Evolutionary conservation across 2,888 invertebrate species (phyloP), one percentile per base, ranked within the genome.

Genomic region (Petrolisthes manimaculis): DNA sequence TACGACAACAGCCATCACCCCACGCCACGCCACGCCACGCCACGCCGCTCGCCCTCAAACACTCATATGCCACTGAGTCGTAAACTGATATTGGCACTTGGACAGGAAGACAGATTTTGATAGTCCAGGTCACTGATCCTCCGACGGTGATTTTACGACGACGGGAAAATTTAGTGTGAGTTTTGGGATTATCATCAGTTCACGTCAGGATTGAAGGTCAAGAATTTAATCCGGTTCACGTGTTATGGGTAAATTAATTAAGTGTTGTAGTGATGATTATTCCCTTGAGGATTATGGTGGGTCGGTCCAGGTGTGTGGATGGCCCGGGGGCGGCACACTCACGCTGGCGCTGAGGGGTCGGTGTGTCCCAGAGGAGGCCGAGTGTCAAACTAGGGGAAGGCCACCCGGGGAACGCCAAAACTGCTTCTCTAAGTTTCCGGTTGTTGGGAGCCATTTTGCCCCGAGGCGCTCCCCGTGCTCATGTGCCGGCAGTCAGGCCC

Each of bases 351-450:
- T 74, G 71, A 84, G 81, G 88, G 84, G 84, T 84, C 81, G 84
- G 81, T 88, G 88, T 88, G 88, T 88, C 88, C 88, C 88, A 81
- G 84, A 81, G 88, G 88, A 88, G 84, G 84, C 81, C 84, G 81
- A 77, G 84, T 88, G 88, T 88, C 88, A 88, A 88, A 88, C 88
- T 88, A 88, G 88, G 88, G 88, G 84, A 84, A 84, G 88, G 88
- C 80, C 88, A 84, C 88, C 88, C 84, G 75, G 88, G 88, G 88
- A 88, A 88, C 88, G 84, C 88, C 88, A 88, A 88, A 88, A 84
- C 88, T 88, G 84, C 88, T 88, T 88, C 88, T 84, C 88, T 84
- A 84, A 88, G 88, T 88, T 88, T 88, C 88, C 88, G 88, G 88
- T 88, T 84, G 84, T 88, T 84, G 88, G 88, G 84, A 84, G 84